A percentile compares a stretch with the other conserved stretches of the same genome.
phyloP scores from a whole-genome alignment of 2,888 invertebrate genomes.

The Tachina fera region DNA sequence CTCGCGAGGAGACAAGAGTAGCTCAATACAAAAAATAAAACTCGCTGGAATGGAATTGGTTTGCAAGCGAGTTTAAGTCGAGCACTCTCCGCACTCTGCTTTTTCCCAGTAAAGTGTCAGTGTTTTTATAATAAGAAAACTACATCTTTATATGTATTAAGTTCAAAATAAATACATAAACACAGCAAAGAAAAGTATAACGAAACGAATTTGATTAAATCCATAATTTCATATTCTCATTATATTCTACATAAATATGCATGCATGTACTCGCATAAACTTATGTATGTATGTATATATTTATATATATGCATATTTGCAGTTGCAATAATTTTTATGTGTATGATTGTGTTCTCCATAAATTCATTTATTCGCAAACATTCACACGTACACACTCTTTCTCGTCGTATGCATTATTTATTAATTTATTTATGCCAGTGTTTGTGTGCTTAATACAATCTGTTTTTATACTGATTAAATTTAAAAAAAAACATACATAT shows the following conservation, averaged over 20 bases:
- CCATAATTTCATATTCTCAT: slow-evolving; percentile 57
- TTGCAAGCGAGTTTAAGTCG: too few species aligned
- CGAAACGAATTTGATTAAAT: slow-evolving; percentile 54
- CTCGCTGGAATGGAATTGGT: too few species aligned
- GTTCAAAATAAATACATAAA: background rate
- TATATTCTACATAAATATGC: background rate
- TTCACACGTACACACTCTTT: background rate
- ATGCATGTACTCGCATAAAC: background rate
- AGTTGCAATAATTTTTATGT: slow-evolving; percentile 4
- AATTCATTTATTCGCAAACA: slow-evolving; percentile 41
- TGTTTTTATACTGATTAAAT: slow-evolving; percentile 51
- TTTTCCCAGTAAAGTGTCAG: too few species aligned
- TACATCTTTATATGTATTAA: slow-evolving; percentile 33
- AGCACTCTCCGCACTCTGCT: too few species aligned
- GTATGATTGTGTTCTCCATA: slow-evolving; percentile 34
- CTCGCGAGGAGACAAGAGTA: too few species aligned
- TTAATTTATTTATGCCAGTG: background rate
- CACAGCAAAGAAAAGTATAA: slow-evolving; percentile 16
- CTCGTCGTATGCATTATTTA: slow-evolving; percentile 34
- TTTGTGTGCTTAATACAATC: slow-evolving; percentile 48
- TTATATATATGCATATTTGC: background rate
- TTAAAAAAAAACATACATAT: slow-evolving; percentile 5
- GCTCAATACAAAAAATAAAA: too few species aligned
- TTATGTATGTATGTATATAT: background rate
- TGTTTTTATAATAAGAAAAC: too few species aligned